Evolutionary conservation across 2,797 vertebrate genomes (phyloP).

Genomic region (Caiman crocodilus): DNA sequence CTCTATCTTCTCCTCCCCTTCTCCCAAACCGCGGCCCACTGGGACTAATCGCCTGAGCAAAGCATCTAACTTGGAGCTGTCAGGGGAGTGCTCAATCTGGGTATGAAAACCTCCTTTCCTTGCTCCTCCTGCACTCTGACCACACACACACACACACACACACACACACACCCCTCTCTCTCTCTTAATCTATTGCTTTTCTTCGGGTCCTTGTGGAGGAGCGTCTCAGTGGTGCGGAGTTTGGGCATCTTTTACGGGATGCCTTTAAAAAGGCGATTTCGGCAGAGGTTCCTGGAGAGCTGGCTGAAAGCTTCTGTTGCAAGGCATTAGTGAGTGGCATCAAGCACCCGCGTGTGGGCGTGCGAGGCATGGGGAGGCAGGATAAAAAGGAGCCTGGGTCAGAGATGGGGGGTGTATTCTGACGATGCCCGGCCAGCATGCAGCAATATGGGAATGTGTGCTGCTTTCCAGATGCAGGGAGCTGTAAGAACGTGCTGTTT

Average conservation of each 20-base stretch:
- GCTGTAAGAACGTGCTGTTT: neutral
- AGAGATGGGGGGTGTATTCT: rapidly evolving
- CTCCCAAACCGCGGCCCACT: neutral
- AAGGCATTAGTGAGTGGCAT: neutral
- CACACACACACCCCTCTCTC: too few species aligned
- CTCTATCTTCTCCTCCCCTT: neutral
- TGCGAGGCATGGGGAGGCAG: neutral
- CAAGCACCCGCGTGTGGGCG: neutral
- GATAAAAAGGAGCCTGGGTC: neutral
- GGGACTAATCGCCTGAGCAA: neutral
- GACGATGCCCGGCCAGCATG: neutral
- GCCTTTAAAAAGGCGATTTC: neutral
- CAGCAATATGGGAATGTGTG: neutral
- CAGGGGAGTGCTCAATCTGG: neutral
- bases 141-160: neutral
- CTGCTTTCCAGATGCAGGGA: neutral
- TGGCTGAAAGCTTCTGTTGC: neutral
- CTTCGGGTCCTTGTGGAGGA: neutral
- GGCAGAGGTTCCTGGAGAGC: neutral
- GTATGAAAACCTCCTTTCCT: neutral
- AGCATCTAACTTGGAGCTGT: rapidly evolving
- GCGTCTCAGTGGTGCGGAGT: neutral
- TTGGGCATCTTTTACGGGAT: neutral
- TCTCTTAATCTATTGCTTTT: neutral
- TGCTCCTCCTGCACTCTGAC: neutral